These are phyloP conservation scores for Puntigrus tetrazona DNA, from an alignment of 2,113 vertebrate species.

Conservation along the genomic window DNA sequence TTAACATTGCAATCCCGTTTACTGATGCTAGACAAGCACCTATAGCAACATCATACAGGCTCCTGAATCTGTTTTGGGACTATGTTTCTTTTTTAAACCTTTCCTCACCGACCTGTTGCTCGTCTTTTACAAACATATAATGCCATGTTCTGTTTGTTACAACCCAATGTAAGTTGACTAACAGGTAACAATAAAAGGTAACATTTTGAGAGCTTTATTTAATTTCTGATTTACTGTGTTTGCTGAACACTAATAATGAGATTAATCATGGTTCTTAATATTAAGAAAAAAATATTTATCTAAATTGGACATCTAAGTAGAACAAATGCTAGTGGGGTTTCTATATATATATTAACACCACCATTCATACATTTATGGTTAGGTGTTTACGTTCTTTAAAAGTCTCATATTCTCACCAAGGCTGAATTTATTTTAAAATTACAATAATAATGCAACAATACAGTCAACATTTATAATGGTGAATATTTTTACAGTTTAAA, in stretches of 20 bases:
- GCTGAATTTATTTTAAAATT: background rate
- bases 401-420: background rate
- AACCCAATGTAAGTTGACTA: background rate
- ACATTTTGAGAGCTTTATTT: background rate
- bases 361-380: no score
- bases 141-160: background rate
- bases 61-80: background rate
- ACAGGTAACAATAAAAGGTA: background rate
- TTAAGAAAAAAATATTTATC: no score
- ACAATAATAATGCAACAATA: background rate
- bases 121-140: background rate
- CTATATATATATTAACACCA: no score
- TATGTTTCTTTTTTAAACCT: background rate
- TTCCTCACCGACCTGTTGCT: background rate
- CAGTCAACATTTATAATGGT: background rate
- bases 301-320: no score
- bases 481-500: background rate
- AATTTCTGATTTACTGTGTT: background rate
- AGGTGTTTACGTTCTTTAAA: background rate
- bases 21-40: conserved; percentile 21
- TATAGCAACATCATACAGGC: background rate
- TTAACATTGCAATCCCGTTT: conserved; percentile 10
- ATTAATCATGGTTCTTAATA: background rate
- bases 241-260: background rate
- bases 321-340: no score